A percentile compares a stretch with the other conserved stretches of the same genome.
These are phyloP conservation scores for Papilio polyxenes DNA, from an alignment of 1,140 invertebrate species.

Conservation along the genomic window DNA sequence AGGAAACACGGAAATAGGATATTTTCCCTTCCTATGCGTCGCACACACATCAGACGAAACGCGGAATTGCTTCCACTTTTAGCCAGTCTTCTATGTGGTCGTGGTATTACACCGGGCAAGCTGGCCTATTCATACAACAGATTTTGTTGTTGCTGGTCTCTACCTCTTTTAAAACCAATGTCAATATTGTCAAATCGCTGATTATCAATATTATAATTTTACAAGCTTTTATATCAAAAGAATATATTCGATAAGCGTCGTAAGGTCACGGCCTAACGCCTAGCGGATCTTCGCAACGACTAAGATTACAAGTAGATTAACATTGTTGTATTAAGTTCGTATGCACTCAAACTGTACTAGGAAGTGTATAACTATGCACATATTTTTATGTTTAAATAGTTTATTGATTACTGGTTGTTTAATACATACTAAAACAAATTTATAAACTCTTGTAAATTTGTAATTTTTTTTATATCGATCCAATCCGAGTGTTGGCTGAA, in stretches of 20 bases:
- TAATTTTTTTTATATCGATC: not conserved
- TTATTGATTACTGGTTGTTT: not conserved
- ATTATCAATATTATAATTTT: not conserved
- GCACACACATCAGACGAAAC: no score
- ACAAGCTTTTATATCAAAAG: not conserved
- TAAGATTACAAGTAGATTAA: not conserved
- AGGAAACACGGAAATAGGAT: no score
- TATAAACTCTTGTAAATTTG: not conserved
- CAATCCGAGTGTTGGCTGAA: not conserved
- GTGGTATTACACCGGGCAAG: no score
- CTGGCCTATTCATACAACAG: no score
- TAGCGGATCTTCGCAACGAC: constrained; percentile 5
- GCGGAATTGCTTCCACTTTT: no score
- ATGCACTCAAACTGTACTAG: not conserved
- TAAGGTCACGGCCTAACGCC: not conserved
- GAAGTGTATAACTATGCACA: not conserved
- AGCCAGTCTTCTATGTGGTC: no score
- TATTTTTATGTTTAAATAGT: not conserved
- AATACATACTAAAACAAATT: no score
- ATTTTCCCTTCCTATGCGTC: no score
- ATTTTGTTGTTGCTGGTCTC: no score
- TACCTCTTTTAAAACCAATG: no score
- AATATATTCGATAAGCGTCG: not conserved
- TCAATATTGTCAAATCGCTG: not conserved
- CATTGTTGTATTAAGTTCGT: not conserved